Conservation (phyloP, 2,113 vertebrate genomes). For the Carlito syrichta region DNA sequence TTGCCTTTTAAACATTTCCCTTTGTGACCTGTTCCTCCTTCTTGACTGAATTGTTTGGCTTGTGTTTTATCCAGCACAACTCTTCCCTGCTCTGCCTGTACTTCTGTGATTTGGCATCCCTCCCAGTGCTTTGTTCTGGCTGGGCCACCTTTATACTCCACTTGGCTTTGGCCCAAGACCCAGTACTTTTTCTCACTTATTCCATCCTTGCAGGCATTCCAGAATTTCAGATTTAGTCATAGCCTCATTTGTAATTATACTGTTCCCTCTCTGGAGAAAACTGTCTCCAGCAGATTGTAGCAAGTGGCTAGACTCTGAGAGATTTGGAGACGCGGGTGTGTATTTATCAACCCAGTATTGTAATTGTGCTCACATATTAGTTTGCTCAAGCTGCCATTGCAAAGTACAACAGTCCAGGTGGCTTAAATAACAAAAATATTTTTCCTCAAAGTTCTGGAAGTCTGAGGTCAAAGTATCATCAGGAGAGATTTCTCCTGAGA, state of each 20-base stretch:
- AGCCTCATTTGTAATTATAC: neutral
- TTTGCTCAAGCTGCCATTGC: neutral
- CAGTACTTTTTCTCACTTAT: constrained; percentile 37
- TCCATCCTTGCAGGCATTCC: neutral
- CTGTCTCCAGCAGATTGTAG: neutral
- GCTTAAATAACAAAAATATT: neutral
- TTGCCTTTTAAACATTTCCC: constrained; percentile 10
- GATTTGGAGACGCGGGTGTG: neutral
- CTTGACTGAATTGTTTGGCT: neutral
- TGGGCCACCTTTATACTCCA: constrained; percentile 58
- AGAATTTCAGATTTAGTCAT: constrained; percentile 44
- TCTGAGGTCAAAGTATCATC: neutral
- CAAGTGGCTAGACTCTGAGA: neutral
- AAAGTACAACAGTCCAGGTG: neutral
- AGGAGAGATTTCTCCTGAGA: neutral
- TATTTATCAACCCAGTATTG: neutral
- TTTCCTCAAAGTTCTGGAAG: neutral
- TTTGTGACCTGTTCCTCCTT: constrained; percentile 17
- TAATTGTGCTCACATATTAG: neutral
- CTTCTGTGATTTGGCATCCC: constrained; percentile 37
- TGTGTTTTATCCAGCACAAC: neutral
- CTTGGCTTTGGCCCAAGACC: constrained; percentile 57
- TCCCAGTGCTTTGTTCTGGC: constrained; percentile 43
- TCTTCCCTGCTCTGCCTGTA: neutral
- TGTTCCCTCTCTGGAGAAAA: neutral